Evolutionary conservation across 2,113 vertebrate species (phyloP), one percentile per base, ranked within the genome.

Genomic region (Myotis brandtii): DNA sequence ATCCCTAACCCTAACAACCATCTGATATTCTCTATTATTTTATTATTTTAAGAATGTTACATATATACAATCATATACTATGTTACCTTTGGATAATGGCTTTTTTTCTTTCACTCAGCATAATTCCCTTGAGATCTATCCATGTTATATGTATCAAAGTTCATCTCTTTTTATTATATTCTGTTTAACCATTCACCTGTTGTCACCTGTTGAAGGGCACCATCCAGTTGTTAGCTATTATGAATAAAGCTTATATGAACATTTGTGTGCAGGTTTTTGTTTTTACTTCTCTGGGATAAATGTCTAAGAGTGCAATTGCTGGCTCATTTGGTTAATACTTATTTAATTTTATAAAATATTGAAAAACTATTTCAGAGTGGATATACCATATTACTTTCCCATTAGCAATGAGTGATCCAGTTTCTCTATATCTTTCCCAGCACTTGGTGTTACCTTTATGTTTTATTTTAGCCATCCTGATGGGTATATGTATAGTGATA

Each of bases 311-410:
- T 77, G 8, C 27, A 83, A 76, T 46, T 79, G 32, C 59, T 87
- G 21, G 34, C 25, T 76, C 67, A 76, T 87, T 73, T 67, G 5
- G 6, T 64, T 48, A 87, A 30, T 17, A 5, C 6, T 67, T 83
- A 9, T 37, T 86, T 91, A 80, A 50, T 76, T 89, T 92, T 64
- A 70, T 48, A 52, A 89, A 83, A 88, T 43, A 84, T 16, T 72
- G 34, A 69, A 27, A 73, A 86, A 87, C 37, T 72, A 50, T 91
- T 83, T 95, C 40, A 40, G 6, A 59, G 11, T 66, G 17, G 6
- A n/a, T 48, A 5, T 46, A 50, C 70, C 46, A 37, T 73, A 83
- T 52, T 52, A 52, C 7, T 87, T 79, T 34, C 6, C 70, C 27
- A 83, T 32, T 2, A 89, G 76, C 30, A 79, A 23, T n/a, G 0